Base-by-base conservation (phyloP, 2,797 vertebrate genomes). In the Agapornis canus region DNA sequence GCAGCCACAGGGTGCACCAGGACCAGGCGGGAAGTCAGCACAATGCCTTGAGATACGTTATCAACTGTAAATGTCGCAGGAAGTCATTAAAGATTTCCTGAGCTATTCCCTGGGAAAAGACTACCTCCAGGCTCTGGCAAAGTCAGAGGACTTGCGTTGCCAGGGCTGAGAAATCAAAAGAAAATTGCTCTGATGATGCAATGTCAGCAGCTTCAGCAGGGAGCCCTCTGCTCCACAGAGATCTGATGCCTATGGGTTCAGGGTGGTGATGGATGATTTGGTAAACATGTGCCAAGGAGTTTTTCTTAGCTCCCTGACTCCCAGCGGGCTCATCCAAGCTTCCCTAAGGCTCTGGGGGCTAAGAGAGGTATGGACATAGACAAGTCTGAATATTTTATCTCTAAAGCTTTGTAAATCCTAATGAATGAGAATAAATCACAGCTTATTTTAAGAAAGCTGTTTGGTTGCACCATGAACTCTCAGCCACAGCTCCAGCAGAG, bases 61-160 rank as follows among this genome's bases (percentile, higher is more conserved):
- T 86, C 66, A 0, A 39, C 76, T 85, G 69, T 76, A 82, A 90
- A 95, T 88, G 89, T 76, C 82, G 76, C 69, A 90, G 94, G 94
- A 96, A 95, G 77, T 90, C 87, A 92, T 96, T 93, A 91, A 95
- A 89, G 76, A 92, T 51, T 95, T 96, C 92, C 89, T 91, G 89
- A 93, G 49, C 72, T 69, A 2, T 86, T 91, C 79, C 69, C 84
- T 92, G 63, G 76, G 92, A 93, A 94, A 95, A 94, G 13, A 29
- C 20, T 71, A 61, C 11, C 27, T 92, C 48, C 60, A 83, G 69
- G 42, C 57, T 87, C 69, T 18, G 3, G 51, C 65, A 63, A 48
- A 87, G 31, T 26, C 66, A 76, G 45, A 48, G 35, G 22, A 40
- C 16, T 90, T 73, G 35, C 21, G 27, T 43, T 78, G 45, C 65